Base-by-base conservation (phyloP, 2,113 vertebrate species). In the Austrofundulus limnaeus region DNA sequence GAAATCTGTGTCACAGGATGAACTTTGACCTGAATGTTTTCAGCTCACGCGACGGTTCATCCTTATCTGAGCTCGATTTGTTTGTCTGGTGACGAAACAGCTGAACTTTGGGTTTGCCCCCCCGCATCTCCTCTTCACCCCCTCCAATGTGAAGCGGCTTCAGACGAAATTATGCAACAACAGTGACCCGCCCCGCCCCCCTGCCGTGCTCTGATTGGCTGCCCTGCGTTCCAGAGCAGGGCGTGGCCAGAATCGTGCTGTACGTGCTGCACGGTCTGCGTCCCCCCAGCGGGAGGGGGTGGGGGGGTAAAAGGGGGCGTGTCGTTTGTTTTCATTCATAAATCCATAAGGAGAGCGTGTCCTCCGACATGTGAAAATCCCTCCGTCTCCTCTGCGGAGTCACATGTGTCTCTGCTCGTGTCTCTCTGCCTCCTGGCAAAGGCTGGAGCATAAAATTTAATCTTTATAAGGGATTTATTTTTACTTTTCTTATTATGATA, bases 301-400 rank as follows among this genome's bases (percentile, higher is more conserved):
- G n/a, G n/a, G n/a, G n/a, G n/a, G n/a, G n/a, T n/a, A n/a, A n/a
- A n/a, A n/a, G n/a, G n/a, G 62, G 90, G 81, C 65, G 86, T 62
- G 86, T 38, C 75, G 1, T 13, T 17, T 5, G 54, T 25, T 72
- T 90, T 89, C 90, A 93, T 93, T 92, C 91, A 92, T 78, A 92
- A 93, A 91, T 89, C 78, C 84, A 37, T 4, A 42, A 45, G 53
- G 66, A 16, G 58, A 75, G 65, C 63, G 1, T 60, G 66, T 53
- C 52, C 24, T 42, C 5, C 3, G 23, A 72, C 83, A 85, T 83
- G 81, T 84, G 83, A 78, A 66, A 51, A 51, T 42, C 38, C 16
- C 48, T 43, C 38, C 51, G 65, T 61, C 71, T 58, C 55, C 59
- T 11, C 45, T 13, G 62, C 6, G 11, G 42, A 61, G 52, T 9